Conservation (phyloP, 1,140 invertebrate genomes). For the Sycophaga agraensis region DNA sequence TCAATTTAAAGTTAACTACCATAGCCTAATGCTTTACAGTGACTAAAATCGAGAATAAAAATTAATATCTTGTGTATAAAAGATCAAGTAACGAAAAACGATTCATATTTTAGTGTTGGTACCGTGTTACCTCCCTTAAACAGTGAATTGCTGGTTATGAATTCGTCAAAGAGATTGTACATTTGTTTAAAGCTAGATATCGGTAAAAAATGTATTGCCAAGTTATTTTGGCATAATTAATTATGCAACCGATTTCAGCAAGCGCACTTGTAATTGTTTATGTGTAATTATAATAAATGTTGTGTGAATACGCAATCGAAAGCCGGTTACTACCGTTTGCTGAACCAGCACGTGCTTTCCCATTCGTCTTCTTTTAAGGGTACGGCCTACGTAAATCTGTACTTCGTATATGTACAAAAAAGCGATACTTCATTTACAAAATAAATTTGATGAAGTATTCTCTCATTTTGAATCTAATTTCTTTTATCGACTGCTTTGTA, state of each 20-base stretch:
- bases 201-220: slow-evolving; percentile 7
- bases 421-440: not conserved
- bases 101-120: slow-evolving; percentile 12
- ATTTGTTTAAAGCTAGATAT: slow-evolving; percentile 19
- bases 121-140: not conserved
- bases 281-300: slow-evolving; percentile 13
- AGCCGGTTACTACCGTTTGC: not conserved
- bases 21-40: too few relatives aligned
- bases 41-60: too few relatives aligned
- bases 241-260: slow-evolving; percentile 15
- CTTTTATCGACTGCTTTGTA: slow-evolving; percentile 13
- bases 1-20: too few relatives aligned
- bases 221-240: slow-evolving; percentile 15
- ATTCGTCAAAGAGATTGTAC: slow-evolving; percentile 21
- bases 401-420: not conserved
- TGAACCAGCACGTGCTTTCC: not conserved
- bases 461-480: not conserved
- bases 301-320: not conserved
- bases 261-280: slow-evolving; percentile 21
- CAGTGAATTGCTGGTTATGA: not conserved
- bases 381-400: slow-evolving; percentile 19
- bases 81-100: too few relatives aligned
- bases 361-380: slow-evolving; percentile 17
- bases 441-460: not conserved
- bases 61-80: too few relatives aligned